Conservation (phyloP, 2,888 invertebrate genomes). For the Eucera pruinosa region DNA sequence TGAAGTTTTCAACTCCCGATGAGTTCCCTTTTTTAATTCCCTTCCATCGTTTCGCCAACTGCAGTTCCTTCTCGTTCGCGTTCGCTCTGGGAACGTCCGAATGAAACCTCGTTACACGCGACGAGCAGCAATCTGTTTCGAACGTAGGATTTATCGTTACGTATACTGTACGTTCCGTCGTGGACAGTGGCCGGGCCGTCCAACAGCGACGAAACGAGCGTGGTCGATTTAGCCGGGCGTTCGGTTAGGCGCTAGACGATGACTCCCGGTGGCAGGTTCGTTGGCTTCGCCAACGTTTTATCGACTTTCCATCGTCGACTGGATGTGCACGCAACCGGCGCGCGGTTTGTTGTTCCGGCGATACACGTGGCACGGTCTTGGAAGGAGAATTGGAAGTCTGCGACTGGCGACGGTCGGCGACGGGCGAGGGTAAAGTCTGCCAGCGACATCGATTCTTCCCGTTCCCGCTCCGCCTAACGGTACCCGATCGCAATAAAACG, state of each 20-base stretch:
- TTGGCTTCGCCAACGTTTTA: constrained; percentile 68
- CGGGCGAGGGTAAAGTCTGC: too few relatives aligned
- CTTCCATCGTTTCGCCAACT: constrained; percentile 2
- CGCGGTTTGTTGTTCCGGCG: constrained; percentile 49
- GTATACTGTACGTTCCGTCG: too few relatives aligned
- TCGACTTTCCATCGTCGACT: constrained; percentile 72
- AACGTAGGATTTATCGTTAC: too few relatives aligned
- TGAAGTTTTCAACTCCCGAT: constrained; percentile 21
- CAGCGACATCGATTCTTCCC: constrained; percentile 11
- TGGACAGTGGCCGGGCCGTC: neutral
- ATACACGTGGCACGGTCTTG: constrained; percentile 37
- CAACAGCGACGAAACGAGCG: neutral
- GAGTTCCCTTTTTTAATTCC: neutral
- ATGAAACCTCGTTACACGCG: constrained; percentile 3
- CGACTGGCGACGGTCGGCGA: neutral
- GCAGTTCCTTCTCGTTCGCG: neutral
- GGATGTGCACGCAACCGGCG: constrained; percentile 47
- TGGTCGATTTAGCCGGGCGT: constrained; percentile 42
- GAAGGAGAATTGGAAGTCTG: neutral
- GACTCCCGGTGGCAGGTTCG: constrained; percentile 70
- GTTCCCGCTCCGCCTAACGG: constrained; percentile 31
- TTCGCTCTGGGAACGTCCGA: neutral
- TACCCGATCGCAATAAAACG: constrained; percentile 34
- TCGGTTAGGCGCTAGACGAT: constrained; percentile 54
- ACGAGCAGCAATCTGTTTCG: too few relatives aligned